Percentiles rank a stretch among this genome's conserved stretches.
These are phyloP conservation scores for Varanus komodoensis DNA, from an alignment of 2,113 vertebrate genomes.

Conservation along the genomic window DNA sequence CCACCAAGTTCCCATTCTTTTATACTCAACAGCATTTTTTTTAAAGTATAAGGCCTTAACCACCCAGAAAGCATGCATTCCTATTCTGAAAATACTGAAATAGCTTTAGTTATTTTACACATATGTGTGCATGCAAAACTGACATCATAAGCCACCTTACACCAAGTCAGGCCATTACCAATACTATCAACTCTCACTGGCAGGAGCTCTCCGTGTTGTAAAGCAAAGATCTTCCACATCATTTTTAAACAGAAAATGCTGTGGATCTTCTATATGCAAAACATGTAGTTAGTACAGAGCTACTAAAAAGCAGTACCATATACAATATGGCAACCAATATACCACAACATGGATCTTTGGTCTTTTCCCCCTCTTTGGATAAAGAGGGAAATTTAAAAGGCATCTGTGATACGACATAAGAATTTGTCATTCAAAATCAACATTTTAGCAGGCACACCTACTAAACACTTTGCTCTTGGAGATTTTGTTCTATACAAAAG, in stretches of 20 bases:
- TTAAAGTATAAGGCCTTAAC: no score
- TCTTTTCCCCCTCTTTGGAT: neutral
- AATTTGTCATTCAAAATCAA: neutral
- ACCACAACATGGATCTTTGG: neutral
- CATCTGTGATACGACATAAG: neutral
- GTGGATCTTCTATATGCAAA: neutral
- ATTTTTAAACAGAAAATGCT: neutral
- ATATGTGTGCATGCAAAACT: neutral
- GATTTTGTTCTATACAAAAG: neutral
- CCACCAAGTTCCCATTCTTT: neutral
- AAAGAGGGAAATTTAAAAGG: neutral
- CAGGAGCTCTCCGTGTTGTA: neutral
- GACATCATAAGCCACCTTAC: neutral
- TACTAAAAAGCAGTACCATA: neutral
- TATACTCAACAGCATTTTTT: neutral
- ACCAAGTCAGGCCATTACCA: neutral
- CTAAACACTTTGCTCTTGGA: neutral
- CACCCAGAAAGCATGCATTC: neutral
- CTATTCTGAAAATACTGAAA: neutral
- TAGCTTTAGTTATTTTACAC: neutral
- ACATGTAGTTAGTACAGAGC: neutral
- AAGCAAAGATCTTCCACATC: neutral
- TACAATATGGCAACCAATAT: neutral
- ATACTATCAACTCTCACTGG: neutral
- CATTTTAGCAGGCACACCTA: neutral